Evolutionary conservation across 2,113 vertebrate genomes (phyloP).

Genomic region (Misgurnus mizolepis): DNA sequence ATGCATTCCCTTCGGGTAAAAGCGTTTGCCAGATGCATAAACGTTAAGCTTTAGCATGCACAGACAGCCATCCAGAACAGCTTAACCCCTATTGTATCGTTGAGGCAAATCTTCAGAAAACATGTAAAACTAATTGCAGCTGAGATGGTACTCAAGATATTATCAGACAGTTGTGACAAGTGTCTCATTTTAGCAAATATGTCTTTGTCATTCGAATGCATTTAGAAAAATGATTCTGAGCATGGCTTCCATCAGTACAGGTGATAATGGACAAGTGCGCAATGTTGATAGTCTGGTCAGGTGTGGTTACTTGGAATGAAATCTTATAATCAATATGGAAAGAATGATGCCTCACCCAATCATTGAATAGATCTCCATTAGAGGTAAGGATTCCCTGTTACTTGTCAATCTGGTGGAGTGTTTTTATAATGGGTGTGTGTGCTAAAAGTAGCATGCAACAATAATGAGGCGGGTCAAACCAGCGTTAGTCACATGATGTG

Average conservation of each 20-base stretch:
- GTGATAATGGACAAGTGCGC: background rate
- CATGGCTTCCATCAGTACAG: background rate
- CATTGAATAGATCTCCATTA: background rate
- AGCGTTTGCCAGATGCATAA: too few relatives aligned
- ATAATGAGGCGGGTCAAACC: background rate
- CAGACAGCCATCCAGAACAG: too few relatives aligned
- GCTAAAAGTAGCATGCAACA: background rate
- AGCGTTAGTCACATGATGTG: background rate
- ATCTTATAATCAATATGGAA: slow-evolving; percentile 20
- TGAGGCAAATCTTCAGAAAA: too few relatives aligned
- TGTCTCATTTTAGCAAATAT: background rate
- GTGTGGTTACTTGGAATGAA: slow-evolving; percentile 11
- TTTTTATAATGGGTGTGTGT: slow-evolving; percentile 20
- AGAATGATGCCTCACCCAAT: slow-evolving; percentile 31
- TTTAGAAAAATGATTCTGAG: background rate
- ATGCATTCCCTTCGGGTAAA: too few relatives aligned
- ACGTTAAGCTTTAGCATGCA: too few relatives aligned
- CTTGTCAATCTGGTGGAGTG: background rate
- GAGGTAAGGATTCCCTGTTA: background rate
- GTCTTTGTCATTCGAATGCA: background rate
- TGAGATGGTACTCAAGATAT: too few relatives aligned
- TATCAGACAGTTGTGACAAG: background rate
- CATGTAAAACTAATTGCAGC: too few relatives aligned
- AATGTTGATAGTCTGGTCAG: slow-evolving; percentile 30
- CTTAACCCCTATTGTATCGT: too few relatives aligned